Base-by-base conservation (phyloP, 2,113 vertebrate genomes). In the Gymnarchus niloticus region DNA sequence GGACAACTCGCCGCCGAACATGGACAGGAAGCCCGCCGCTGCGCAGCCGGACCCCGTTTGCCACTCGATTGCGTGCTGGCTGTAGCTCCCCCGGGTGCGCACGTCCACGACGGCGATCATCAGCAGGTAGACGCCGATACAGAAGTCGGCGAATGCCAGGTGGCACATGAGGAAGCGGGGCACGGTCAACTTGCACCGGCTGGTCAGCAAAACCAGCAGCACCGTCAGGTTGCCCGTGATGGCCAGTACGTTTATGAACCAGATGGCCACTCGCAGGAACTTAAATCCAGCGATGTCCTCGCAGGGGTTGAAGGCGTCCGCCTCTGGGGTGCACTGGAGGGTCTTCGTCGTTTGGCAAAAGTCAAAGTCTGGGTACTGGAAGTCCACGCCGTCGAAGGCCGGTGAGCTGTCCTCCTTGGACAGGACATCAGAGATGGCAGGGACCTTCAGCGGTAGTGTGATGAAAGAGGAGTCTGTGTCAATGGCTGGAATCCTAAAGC, bases 121-220 rank as follows among this genome's bases (percentile, higher is more conserved):
- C 56, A 96, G 91, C 19, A 96, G 92, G n/a, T 96, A 97, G 0
- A 96, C 87, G 0, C 95, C 95, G 91, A 96, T 96, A 91, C 95
- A 96, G 0, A 97, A 93, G 61, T 96, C 95, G 0, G 95, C 96
- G 4, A 97, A 96, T 83, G 95, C 95, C 85, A 97, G 93, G 87
- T 96, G 95, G 88, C 95, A 96, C 94, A 96, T 96, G 56, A 97
- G 95, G 88, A 97, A 96, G 57, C 94, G 95, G 1, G 96, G 95
- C 0, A 96, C 95, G 0, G 95, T 96, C 56, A 96, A 92, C 84
- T 96, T 96, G 77, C 93, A 93, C 9, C 89, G 94, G 88, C 95
- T 96, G 0, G 91, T 94, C 61, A 94, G 52, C 48, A 95, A 90
- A 8, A 96, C 94, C 0, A 94, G 90, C 85, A 97, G 92, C 1